Conservation (phyloP, 2,888 invertebrate genomes). For the Leptopilina myrica region DNA sequence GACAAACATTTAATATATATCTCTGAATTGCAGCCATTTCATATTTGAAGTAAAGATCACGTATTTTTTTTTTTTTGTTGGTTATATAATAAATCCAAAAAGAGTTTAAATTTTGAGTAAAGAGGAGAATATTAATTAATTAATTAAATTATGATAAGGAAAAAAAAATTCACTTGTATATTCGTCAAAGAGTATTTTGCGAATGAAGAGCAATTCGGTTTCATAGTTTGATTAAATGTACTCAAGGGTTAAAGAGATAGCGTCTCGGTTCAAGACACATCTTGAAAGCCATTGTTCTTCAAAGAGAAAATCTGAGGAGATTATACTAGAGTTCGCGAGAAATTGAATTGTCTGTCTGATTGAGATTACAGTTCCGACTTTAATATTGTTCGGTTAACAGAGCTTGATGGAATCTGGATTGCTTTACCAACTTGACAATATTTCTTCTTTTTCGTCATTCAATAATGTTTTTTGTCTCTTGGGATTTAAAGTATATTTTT, state of each 20-base stretch:
- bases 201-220: constrained; percentile 8
- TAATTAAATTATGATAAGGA: background rate
- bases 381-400: constrained; percentile 7
- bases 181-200: background rate
- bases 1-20: constrained; percentile 34
- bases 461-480: background rate
- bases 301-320: constrained; percentile 20
- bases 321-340: constrained; percentile 26
- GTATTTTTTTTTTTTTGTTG: too few species aligned
- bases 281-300: constrained; percentile 25
- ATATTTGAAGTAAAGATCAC: constrained; percentile 2
- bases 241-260: constrained; percentile 18
- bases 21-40: constrained; percentile 6
- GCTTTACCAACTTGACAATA: background rate
- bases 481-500: background rate
- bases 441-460: background rate
- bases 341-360: constrained; percentile 30
- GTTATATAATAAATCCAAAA: too few species aligned
- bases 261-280: constrained; percentile 18
- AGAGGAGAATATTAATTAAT: background rate
- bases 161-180: background rate
- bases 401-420: constrained; percentile 16
- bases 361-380: constrained; percentile 27
- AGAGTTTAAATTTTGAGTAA: too few species aligned
- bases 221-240: constrained; percentile 31